Conservation (phyloP, 2,888 invertebrate genomes). For the Clanis bilineata region DNA sequence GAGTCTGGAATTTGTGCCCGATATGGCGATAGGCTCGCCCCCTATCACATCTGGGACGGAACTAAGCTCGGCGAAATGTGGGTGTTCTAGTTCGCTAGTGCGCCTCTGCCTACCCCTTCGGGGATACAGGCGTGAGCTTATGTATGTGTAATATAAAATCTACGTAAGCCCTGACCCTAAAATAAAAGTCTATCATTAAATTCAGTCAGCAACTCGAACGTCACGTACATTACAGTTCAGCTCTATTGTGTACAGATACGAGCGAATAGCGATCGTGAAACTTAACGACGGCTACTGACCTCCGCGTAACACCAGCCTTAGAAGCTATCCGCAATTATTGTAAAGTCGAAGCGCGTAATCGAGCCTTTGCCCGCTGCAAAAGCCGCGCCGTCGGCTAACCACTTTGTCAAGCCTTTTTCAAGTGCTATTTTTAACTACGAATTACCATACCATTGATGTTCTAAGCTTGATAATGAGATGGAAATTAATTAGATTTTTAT, state of each 20-base stretch:
- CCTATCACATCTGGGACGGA: too few species aligned
- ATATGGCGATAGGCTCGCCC: too few species aligned
- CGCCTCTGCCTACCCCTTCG: too few species aligned
- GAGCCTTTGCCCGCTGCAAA: constrained; percentile 43
- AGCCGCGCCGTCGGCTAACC: constrained; percentile 42
- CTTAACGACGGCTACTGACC: constrained; percentile 69
- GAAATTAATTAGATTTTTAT: neutral
- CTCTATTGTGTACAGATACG: constrained; percentile 25
- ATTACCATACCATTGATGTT: constrained; percentile 43
- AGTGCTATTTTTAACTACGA: constrained; percentile 51
- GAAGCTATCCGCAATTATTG: constrained; percentile 63
- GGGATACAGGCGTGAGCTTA: too few species aligned
- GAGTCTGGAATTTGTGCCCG: too few species aligned
- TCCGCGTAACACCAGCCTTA: constrained; percentile 58
- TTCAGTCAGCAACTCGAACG: constrained; percentile 22
- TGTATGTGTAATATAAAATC: too few species aligned
- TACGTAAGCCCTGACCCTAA: constrained; percentile 15
- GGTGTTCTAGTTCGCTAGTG: too few species aligned
- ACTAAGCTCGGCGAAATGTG: too few species aligned
- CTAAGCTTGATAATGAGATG: constrained; percentile 45
- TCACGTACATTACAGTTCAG: constrained; percentile 32
- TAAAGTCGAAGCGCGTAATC: constrained; percentile 59
- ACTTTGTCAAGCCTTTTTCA: constrained; percentile 57
- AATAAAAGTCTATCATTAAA: constrained; percentile 27
- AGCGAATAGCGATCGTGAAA: constrained; percentile 66